Percentiles rank a stretch among this genome's conserved stretches.
phyloP scores from a whole-genome alignment of 2,797 vertebrate species.

The Lophius americanus region DNA sequence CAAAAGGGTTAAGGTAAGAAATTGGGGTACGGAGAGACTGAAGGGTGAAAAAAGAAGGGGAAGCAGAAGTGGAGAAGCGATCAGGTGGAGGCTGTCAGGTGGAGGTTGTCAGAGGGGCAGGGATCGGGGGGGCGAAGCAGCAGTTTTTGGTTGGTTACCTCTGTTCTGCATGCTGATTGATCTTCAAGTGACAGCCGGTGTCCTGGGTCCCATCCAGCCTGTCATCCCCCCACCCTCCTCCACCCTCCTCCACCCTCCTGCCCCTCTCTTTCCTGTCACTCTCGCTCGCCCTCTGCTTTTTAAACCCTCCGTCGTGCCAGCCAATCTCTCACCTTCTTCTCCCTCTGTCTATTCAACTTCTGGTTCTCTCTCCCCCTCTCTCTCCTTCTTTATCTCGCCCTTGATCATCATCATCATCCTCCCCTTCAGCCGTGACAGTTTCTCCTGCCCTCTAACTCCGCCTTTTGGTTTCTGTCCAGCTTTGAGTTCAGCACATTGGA shows the following conservation, averaged over 20 bases:
- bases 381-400: constrained; percentile 45
- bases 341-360: constrained; percentile 3
- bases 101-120: constrained; percentile 30
- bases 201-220: constrained; percentile 68
- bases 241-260: constrained; percentile 31
- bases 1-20: constrained; percentile 23
- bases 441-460: constrained; percentile 36
- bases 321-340: constrained; percentile 53
- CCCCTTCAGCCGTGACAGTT: constrained; percentile 42
- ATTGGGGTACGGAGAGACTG: constrained; percentile 26
- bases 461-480: constrained; percentile 32
- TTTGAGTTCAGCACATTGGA: not conserved
- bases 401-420: constrained; percentile 26
- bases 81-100: constrained; percentile 9
- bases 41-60: constrained; percentile 8
- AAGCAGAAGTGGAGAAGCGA: constrained; percentile 24
- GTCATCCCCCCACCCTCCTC: constrained; percentile 41
- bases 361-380: constrained; percentile 12
- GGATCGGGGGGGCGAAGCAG: constrained; percentile 43
- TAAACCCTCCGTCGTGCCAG: constrained; percentile 42
- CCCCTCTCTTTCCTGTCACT: constrained; percentile 23
- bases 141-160: constrained; percentile 65
- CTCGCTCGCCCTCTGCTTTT: constrained; percentile 48
- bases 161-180: constrained; percentile 68
- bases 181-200: constrained; percentile 78